Conservation (phyloP, 2,113 vertebrate genomes). For the Smithornis capensis region DNA sequence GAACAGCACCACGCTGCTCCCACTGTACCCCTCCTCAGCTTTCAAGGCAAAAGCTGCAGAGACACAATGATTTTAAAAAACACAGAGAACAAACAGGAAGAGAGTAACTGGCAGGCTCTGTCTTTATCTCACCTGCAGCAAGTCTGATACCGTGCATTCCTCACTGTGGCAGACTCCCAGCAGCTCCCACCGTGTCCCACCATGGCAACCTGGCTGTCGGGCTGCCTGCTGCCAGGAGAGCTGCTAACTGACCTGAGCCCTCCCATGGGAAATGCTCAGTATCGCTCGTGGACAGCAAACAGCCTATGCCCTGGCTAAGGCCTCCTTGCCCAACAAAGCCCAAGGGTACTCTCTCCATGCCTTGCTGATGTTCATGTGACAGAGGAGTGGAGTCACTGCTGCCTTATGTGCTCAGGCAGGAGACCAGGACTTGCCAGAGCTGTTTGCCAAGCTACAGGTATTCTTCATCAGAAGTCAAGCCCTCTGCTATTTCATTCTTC, state of each 20-base stretch:
- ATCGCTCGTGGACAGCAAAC: not conserved
- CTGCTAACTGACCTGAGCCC: not conserved
- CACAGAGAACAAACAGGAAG: not conserved
- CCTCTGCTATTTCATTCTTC: not conserved
- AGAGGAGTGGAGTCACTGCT: not conserved
- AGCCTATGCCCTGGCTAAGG: not conserved
- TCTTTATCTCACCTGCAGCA: not conserved
- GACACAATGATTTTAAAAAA: not conserved
- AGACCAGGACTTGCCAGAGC: not conserved
- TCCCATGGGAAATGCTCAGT: accelerated
- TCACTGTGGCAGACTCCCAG: not conserved
- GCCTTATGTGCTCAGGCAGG: not conserved
- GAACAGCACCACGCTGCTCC: accelerated
- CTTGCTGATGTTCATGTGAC: not conserved
- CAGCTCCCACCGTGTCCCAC: not conserved
- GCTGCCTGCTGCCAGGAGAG: not conserved
- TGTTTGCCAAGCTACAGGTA: not conserved
- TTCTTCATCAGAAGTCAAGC: not conserved
- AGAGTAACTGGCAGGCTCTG: not conserved
- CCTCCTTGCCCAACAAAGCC: not conserved
- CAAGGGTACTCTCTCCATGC: accelerated
- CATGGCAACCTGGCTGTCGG: accelerated
- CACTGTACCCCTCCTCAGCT: not conserved
- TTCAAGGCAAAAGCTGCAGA: not conserved
- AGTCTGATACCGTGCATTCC: accelerated